Percentiles rank a stretch among this genome's conserved stretches.
Evolutionary conservation across 2,797 vertebrate species (phyloP).

Genomic region (Crocidura indochinensis): DNA sequence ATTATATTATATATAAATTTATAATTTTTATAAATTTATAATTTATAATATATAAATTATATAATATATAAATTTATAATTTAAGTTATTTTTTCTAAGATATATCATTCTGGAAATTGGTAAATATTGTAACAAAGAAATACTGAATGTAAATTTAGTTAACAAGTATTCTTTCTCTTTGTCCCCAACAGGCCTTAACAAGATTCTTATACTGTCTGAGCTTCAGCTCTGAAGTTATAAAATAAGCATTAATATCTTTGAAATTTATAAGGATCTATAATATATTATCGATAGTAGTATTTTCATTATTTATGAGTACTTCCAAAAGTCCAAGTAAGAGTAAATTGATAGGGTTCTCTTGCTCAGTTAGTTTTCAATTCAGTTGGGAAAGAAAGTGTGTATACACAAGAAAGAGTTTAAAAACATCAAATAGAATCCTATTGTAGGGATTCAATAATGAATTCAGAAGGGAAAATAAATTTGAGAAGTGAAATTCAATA

Average conservation of each 20-base stretch:
- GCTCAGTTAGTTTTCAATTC: neutral
- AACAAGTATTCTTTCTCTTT: neutral
- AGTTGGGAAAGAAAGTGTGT: neutral
- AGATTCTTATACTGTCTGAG: neutral
- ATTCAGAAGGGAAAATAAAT: constrained; percentile 13
- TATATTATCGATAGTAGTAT: neutral
- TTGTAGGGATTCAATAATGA: too few species aligned
- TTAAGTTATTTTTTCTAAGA: too few species aligned
- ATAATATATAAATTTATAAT: too few species aligned
- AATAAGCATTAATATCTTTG: neutral
- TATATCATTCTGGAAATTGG: neutral
- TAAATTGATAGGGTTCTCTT: neutral
- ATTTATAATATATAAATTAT: too few species aligned
- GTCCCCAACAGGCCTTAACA: neutral
- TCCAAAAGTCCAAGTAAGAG: constrained; percentile 26
- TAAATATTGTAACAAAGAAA: neutral
- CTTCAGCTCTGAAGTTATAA: constrained; percentile 32
- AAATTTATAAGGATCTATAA: neutral
- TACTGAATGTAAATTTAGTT: neutral
- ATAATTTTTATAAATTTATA: too few species aligned
- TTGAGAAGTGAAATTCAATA: constrained; percentile 26
- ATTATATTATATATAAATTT: neutral
- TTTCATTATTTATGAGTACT: constrained; percentile 2
- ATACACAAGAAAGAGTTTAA: neutral
- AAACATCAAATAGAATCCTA: neutral